These are phyloP conservation scores for Eilema griseolum DNA, from an alignment of 2,888 invertebrate genomes.

Conservation along the genomic window DNA sequence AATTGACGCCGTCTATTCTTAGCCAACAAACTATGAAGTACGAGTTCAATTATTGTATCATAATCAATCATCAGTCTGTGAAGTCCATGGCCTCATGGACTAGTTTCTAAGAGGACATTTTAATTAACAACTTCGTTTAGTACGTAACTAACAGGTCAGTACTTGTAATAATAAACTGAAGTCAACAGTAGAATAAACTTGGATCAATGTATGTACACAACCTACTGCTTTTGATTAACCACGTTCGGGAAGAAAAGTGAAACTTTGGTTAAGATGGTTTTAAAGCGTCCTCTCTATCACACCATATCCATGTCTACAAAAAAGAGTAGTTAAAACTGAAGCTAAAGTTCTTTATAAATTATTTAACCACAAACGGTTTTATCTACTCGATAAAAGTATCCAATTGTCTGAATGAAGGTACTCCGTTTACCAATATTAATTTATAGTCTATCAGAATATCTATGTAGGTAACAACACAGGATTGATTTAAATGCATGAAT, in stretches of 20 bases:
- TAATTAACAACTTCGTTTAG: conserved; percentile 15
- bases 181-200: not conserved
- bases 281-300: too few species aligned
- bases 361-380: too few species aligned
- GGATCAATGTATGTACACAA: not conserved
- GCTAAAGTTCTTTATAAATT: not conserved
- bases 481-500: conserved; percentile 59
- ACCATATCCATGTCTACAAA: too few species aligned
- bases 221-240: not conserved
- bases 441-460: conserved; percentile 7
- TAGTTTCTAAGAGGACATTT: conserved; percentile 23
- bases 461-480: conserved; percentile 9
- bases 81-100: conserved; percentile 10
- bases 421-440: conserved; percentile 23
- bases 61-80: conserved; percentile 7
- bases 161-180: conserved; percentile 5
- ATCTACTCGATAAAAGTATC: not conserved
- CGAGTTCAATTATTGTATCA: not conserved
- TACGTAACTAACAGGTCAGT: not conserved
- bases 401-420: not conserved
- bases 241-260: not conserved
- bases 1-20: not conserved
- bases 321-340: not conserved
- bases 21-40: not conserved
- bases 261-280: not conserved